phyloP scores from a whole-genome alignment of 2,888 invertebrate species.

The Mylabris sibirica region DNA sequence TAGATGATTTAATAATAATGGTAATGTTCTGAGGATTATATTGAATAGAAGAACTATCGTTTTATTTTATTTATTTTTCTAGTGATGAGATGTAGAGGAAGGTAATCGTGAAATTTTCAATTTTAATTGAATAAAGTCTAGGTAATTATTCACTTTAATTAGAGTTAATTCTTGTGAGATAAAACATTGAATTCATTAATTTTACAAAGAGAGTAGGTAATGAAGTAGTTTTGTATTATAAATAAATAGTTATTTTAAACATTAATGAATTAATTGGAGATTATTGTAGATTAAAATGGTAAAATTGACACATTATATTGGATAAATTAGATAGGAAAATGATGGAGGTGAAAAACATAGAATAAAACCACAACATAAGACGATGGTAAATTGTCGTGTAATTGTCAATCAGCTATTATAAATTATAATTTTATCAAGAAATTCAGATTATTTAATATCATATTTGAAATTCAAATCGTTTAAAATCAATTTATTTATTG shows the following conservation, averaged over 20 bases:
- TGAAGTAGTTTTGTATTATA: neutral
- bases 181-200: neutral
- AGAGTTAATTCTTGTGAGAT: neutral
- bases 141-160: neutral
- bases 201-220: neutral
- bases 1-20: neutral
- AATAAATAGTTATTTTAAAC: neutral
- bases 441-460: neutral
- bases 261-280: slow-evolving; percentile 7
- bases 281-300: neutral
- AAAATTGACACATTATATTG: neutral
- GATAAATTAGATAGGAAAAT: neutral
- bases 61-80: too few relatives aligned
- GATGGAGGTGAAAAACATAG: neutral
- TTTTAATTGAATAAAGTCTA: neutral
- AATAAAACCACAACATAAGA: neutral
- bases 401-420: slow-evolving; percentile 7
- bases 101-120: neutral
- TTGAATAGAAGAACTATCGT: neutral
- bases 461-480: slow-evolving; percentile 11
- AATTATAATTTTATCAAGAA: slow-evolving; percentile 10
- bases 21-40: neutral
- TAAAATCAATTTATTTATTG: slow-evolving; percentile 3
- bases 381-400: neutral
- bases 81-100: neutral